Evolutionary conservation across 2,888 invertebrate species (phyloP).

Genomic region (Drosophila mayaguana): DNA sequence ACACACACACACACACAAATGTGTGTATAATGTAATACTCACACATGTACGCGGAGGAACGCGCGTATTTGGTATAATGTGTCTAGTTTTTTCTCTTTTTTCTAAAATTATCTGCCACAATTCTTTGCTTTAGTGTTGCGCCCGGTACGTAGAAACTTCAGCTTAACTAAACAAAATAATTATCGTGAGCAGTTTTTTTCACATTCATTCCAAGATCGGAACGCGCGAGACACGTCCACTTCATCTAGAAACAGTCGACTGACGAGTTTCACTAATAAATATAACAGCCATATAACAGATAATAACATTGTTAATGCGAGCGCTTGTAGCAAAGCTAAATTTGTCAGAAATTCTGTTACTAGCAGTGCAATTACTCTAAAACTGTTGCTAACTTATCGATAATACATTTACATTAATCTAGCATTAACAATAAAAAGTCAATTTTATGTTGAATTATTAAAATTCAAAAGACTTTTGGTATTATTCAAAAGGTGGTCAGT

Average conservation of each 20-base stretch:
- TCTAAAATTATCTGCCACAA: conserved; percentile 57
- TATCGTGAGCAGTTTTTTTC: conserved; percentile 14
- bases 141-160: conserved; percentile 38
- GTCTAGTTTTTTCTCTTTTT: conserved; percentile 51
- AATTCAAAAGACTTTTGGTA: neutral
- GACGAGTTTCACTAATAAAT: conserved; percentile 50
- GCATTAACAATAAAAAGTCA: neutral
- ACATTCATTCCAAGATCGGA: conserved; percentile 49
- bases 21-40: conserved; percentile 51
- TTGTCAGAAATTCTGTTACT: conserved; percentile 77
- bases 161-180: conserved; percentile 37
- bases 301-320: conserved; percentile 23
- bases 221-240: conserved; percentile 50
- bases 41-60: conserved; percentile 37
- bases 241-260: conserved; percentile 49
- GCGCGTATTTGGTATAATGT: conserved; percentile 58
- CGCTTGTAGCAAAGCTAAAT: conserved; percentile 16
- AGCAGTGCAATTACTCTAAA: conserved; percentile 4
- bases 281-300: conserved; percentile 50
- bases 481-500: too few species aligned
- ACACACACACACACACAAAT: conserved; percentile 47
- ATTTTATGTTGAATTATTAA: neutral
- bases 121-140: conserved; percentile 27
- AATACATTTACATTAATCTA: neutral
- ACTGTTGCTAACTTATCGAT: conserved; percentile 13